phyloP scores from a whole-genome alignment of 1,140 invertebrate species.

The Psix sp. region DNA sequence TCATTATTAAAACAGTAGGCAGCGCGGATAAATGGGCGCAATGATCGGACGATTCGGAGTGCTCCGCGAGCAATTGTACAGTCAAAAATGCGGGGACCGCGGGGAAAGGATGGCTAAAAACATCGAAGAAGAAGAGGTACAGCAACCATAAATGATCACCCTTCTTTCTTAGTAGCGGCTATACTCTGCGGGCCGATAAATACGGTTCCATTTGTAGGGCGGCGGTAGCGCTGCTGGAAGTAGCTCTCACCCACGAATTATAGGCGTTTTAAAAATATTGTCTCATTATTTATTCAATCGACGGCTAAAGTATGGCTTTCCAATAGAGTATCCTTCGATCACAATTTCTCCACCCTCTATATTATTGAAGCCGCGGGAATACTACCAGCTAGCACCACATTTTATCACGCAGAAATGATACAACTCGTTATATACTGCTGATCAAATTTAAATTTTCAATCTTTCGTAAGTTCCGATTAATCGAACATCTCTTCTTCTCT shows the following conservation, averaged over 20 bases:
- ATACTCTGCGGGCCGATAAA: constrained; percentile 77
- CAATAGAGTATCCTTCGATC: constrained; percentile 73
- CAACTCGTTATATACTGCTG: constrained; percentile 33
- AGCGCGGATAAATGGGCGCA: constrained; percentile 59
- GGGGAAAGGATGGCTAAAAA: neutral
- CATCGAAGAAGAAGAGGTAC: constrained; percentile 14
- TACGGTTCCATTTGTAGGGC: constrained; percentile 69
- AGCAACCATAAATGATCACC: constrained; percentile 70
- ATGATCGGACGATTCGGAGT: constrained; percentile 55
- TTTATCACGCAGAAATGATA: constrained; percentile 33
- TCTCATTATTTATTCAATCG: constrained; percentile 76
- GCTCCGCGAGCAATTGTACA: constrained; percentile 54
- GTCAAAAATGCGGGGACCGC: constrained; percentile 38
- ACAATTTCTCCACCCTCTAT: constrained; percentile 73
- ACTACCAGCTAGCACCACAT: constrained; percentile 24
- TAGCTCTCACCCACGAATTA: constrained; percentile 72
- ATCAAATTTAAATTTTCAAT: constrained; percentile 2
- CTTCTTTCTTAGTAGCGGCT: constrained; percentile 70
- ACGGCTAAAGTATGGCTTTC: constrained; percentile 75
- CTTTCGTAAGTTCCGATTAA: too few species aligned
- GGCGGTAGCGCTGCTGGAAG: constrained; percentile 51
- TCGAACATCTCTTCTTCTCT: too few species aligned
- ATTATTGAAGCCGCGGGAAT: constrained; percentile 70
- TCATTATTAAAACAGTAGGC: constrained; percentile 63
- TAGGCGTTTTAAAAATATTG: constrained; percentile 78